Conservation (phyloP, 2,113 vertebrate genomes). For the Hemiscyllium ocellatum region DNA sequence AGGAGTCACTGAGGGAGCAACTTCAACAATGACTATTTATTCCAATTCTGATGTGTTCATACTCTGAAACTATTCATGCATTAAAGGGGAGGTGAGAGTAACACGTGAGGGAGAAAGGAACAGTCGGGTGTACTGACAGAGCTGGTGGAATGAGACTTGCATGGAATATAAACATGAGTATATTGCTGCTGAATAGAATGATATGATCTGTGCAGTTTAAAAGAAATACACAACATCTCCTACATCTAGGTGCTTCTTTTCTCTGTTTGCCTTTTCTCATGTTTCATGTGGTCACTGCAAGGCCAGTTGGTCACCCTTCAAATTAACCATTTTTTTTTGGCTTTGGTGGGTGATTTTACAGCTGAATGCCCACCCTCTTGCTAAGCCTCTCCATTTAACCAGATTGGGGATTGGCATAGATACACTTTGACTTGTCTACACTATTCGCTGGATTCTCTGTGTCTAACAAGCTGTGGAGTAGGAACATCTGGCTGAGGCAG, state of each 20-base stretch:
- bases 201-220: not conserved
- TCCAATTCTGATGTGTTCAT: not conserved
- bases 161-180: not conserved
- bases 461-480: not conserved
- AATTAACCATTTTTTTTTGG: not conserved
- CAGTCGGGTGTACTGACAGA: not conserved
- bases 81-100: not conserved
- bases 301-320: not conserved
- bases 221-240: not conserved
- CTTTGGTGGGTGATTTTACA: not conserved
- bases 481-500: not conserved
- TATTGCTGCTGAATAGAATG: not conserved
- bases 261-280: not conserved
- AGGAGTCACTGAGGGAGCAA: not conserved
- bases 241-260: not conserved
- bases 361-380: not conserved
- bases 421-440: not conserved
- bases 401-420: not conserved
- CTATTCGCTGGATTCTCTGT: not conserved
- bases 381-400: not conserved
- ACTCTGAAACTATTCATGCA: not conserved
- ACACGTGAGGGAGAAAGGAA: not conserved
- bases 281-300: not conserved
- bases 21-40: not conserved
- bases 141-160: not conserved